These are phyloP conservation scores for Corythucha ciliata DNA, from an alignment of 2,888 invertebrate species.

Conservation along the genomic window DNA sequence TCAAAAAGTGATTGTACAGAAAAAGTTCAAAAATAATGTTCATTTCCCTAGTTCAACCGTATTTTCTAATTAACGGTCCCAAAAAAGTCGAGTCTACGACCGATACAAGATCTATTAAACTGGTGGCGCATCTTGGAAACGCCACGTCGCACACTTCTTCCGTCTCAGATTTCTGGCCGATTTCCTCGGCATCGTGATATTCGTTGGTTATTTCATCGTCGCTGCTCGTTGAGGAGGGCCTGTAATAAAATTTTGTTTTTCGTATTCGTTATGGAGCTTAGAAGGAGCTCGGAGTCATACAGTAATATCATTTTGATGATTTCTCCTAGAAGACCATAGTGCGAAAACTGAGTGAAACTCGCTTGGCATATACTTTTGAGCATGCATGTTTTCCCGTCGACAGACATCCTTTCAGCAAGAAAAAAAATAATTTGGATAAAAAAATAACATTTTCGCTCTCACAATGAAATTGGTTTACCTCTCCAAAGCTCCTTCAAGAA, in stretches of 20 bases:
- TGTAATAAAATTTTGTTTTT: constrained; percentile 14
- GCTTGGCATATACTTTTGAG: constrained; percentile 68
- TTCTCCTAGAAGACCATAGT: constrained; percentile 60
- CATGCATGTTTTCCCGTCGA: constrained; percentile 59
- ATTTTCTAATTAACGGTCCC: no score
- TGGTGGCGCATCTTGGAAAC: constrained; percentile 26
- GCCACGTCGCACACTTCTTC: constrained; percentile 20
- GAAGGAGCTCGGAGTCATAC: constrained; percentile 44
- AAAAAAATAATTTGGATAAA: constrained; percentile 23
- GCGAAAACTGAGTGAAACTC: constrained; percentile 57
- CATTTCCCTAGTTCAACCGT: no score
- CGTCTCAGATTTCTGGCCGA: constrained; percentile 20
- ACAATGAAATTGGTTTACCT: constrained; percentile 42
- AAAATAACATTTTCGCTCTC: not conserved
- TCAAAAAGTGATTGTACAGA: no score
- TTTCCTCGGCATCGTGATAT: constrained; percentile 26
- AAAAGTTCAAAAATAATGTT: no score
- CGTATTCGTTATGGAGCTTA: constrained; percentile 1
- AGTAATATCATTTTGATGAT: constrained; percentile 65
- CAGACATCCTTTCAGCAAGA: constrained; percentile 43
- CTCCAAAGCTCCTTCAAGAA: constrained; percentile 50
- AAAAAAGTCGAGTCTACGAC: no score
- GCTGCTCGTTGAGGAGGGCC: constrained; percentile 29
- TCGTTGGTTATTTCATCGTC: constrained; percentile 22
- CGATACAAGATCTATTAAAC: constrained; percentile 31